Evolutionary conservation across 1,140 invertebrate genomes (phyloP), one percentile per base, ranked within the genome.

Genomic region (Papilio dardanus): DNA sequence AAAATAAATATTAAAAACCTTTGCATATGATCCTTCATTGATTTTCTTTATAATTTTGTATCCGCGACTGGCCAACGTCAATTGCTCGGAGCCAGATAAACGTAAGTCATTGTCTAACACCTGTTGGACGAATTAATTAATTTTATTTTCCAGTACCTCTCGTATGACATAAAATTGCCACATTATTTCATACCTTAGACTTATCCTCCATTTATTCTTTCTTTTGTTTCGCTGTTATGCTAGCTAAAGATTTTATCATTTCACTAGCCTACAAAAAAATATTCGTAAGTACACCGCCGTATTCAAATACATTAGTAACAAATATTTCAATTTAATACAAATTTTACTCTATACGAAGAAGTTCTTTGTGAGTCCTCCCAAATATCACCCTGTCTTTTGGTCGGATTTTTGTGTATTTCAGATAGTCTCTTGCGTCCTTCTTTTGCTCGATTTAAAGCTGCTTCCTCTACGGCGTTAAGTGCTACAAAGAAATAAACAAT

Each of bases 11-110:
- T 28, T 62, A 62, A 62, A 30, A 62, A 95, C 95, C 90, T 95
- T 95, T 2, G 95, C 95, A 79, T 96, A 96, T 14, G 95, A 95
- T 37, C 96, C 96, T 92, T 96, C 95, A 19, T 95, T 95, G 21
- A 96, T 83, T 91, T 96, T 95, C 79, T 94, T 95, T 21, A 95
- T 74, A 30, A 96, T 90, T 81, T 93, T 94, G 79, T 96, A 96
- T 28, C 95, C 95, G 42, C 94, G 91, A 67, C 92, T 83, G 31
- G 86, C 83, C 33, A 96, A 85, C 30, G 94, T 94, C 62, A 93
- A 82, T 83, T 95, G 94, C 88, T 96, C 95, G 46, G 95, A 96
- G 68, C 85, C 86, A 35, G 83, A 82, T 73, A 94, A 78, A 83
- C 90, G 89, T 78, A 92, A 86, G 74, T 92, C 89, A 71, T 93